Evolutionary conservation across 1,140 invertebrate genomes (phyloP), one percentile per base, ranked within the genome.

Genomic region (Drosophila rufa): DNA sequence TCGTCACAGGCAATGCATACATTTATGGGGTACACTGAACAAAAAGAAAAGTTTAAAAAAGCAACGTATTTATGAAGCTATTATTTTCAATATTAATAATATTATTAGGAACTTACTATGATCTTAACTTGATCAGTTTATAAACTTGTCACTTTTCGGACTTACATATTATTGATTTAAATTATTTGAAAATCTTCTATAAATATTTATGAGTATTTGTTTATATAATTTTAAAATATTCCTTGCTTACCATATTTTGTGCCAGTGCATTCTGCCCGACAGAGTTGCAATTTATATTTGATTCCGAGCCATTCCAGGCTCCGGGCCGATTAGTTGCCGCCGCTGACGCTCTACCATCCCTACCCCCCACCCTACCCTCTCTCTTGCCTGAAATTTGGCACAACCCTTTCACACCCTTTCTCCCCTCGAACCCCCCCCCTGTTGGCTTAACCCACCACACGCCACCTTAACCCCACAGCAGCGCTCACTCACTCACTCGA

Each of bases 261-360:
- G 2, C 0, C 19, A 17, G 33, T 67, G 62, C 40, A 55, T 19
- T 11, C 19, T 22, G 55, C 36, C 22, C 11, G 45, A 45, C 27
- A 62, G 22, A 67, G 27, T 42, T 76, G 70, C 77, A 87, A 86
- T 87, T 82, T 87, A 83, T 83, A 83, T 83, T 80, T 84, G 81
- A 69, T 65, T 69, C 69, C 69, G 30, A 47, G 55, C 46, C 75
- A 59, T 33, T 75, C 14, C 2, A 55, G 17, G 48, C 25, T 55
- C 42, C 47, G 55, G 42, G 64, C 65, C 78, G 79, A 84, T 84
- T 84, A 86, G 79, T 86, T 82, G 75, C 48, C 58, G 53, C 67
- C 64, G 46, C 45, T 57, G 45, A 50, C 38, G 46, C 40, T 15
- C 17, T 38, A 33, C 33, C 33, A 27, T 8, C 38, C 17, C 30